Percentiles rank a stretch among this genome's conserved stretches.
These are phyloP conservation scores for Esox niger DNA, from an alignment of 2,113 vertebrate species.

Conservation along the genomic window DNA sequence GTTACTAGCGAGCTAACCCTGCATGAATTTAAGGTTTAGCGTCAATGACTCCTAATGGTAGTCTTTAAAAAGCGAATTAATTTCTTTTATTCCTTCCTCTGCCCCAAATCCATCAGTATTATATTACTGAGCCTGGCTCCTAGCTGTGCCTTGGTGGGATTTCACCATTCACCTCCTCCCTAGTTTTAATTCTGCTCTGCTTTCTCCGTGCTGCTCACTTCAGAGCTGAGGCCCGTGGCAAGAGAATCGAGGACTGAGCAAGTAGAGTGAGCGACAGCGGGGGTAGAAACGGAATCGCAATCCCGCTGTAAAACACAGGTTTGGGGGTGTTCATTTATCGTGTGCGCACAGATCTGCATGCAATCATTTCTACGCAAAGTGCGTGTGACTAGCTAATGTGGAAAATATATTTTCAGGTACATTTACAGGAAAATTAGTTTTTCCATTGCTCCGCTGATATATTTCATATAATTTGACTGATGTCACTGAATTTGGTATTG, in stretches of 20 bases:
- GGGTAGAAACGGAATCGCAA: constrained; percentile 25
- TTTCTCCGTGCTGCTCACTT: background rate
- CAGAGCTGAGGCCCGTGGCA: constrained; percentile 16
- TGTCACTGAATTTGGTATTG: too few species aligned
- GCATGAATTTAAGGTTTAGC: constrained; percentile 11
- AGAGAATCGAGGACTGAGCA: background rate
- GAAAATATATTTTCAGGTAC: too few species aligned
- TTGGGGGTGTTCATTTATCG: too few species aligned
- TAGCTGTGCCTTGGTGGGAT: constrained; percentile 2
- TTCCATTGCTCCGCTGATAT: too few species aligned
- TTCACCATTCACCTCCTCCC: constrained; percentile 16
- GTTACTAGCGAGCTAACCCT: background rate
- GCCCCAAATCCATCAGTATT: constrained; percentile 16
- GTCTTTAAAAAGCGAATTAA: constrained; percentile 22
- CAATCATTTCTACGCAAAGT: too few species aligned
- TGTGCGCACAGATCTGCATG: too few species aligned
- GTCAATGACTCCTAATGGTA: constrained; percentile 20
- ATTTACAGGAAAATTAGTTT: too few species aligned
- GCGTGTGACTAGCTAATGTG: too few species aligned
- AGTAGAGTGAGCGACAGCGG: background rate
- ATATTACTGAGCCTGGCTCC: background rate
- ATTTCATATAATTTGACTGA: too few species aligned
- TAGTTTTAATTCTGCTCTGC: constrained; percentile 33
- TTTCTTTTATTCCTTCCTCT: constrained; percentile 6
- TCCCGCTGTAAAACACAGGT: background rate